phyloP scores from a whole-genome alignment of 2,113 vertebrate genomes.

The Poeciliopsis occidentalis region DNA sequence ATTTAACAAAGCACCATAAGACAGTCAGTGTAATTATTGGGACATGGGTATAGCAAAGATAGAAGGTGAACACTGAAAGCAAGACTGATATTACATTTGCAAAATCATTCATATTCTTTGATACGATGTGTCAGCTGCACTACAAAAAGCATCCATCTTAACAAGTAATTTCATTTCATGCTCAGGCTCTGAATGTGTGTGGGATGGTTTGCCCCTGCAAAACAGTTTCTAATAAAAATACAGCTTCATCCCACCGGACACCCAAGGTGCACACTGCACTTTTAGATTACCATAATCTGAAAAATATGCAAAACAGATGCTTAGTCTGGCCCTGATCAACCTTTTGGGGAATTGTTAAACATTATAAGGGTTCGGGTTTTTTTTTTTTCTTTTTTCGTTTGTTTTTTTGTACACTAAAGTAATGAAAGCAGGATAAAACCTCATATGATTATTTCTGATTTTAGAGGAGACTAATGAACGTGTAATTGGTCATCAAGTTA shows the following conservation, averaged over 20 bases:
- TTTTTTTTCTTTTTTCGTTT: no score
- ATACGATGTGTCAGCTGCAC: conserved; percentile 36
- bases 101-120: conserved; percentile 55
- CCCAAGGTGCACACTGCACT: conserved; percentile 28
- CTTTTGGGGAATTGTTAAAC: not conserved
- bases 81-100: conserved; percentile 56
- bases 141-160: conserved; percentile 61
- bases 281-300: conserved; percentile 53
- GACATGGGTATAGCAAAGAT: not conserved
- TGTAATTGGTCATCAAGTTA: no score
- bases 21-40: conserved; percentile 10
- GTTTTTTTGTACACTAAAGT: no score
- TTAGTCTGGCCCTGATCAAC: conserved; percentile 12
- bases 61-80: conserved; percentile 22
- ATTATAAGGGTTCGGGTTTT: not conserved
- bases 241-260: conserved; percentile 34
- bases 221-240: conserved; percentile 58
- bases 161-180: conserved; percentile 53
- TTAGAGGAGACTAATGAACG: no score
- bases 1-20: conserved; percentile 31
- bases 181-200: conserved; percentile 38
- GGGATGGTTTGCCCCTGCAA: conserved; percentile 31
- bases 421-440: no score
- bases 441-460: no score
- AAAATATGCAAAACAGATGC: conserved; percentile 50